Evolutionary conservation across 2,888 invertebrate species (phyloP), one percentile per base, ranked within the genome.

Genomic region (Tachina fera): DNA sequence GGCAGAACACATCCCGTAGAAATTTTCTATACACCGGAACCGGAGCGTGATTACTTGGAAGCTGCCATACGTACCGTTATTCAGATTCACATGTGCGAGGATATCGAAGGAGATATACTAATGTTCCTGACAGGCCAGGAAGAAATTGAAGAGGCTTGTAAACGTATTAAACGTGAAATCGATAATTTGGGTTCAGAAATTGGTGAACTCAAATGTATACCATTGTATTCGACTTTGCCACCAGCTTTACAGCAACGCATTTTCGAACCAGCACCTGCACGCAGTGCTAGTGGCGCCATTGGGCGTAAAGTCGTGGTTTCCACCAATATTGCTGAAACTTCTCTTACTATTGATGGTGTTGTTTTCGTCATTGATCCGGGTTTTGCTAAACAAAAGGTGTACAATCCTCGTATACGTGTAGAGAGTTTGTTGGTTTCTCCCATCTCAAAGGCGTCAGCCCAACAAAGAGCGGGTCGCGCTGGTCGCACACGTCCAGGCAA

Each of bases 331-430:
- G 99, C 99, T 0, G 99, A 99, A 94, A 99, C 99, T 0, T 99
- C 99, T 0, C 93, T 99, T 39, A 99, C 99, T 8, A 99, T 99
- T 89, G 99, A 99, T 90, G 99, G 99, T 67, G 99, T 99, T 1
- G 99, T 99, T 13, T 99, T 99, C 92, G 99, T 99, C 11, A 99
- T 99, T 90, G 99, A 99, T 93, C 99, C 99, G 0, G 99, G 99
- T 11, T 99, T 99, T 93, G 98, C 99, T 0, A 99, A 99, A 91
- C 99, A 99, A 92, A 99, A 99, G 94, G 97, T 96, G 0, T 95
- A 94, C 88, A 94, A 94, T 92, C 94, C 94, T 3, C 92, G 94
- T 87, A 94, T 94, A 88, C 95, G 99, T 78, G 99, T 99, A 6
- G 99, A 99, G 93, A 99, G 99, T 4, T 94, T 99, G 14, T 93